These are phyloP conservation scores for Nipponacmea schrenckii DNA, from an alignment of 2,888 invertebrate species.

Conservation along the genomic window DNA sequence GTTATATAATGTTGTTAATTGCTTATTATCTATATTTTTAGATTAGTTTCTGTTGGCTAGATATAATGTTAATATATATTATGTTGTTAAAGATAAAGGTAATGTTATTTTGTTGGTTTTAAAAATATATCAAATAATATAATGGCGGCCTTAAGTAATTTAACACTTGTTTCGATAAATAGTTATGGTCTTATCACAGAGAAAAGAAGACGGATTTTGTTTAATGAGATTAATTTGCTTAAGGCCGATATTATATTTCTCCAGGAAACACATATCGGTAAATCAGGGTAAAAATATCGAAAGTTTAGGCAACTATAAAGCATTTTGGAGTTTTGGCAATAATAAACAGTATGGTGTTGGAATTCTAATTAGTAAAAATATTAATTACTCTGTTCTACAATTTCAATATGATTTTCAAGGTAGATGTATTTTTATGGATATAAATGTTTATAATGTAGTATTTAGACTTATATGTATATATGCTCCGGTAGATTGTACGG, in stretches of 20 bases:
- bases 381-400: background rate
- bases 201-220: background rate
- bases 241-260: background rate
- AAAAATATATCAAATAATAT: no score
- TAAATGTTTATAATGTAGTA: background rate
- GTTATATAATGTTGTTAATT: no score
- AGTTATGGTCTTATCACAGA: background rate
- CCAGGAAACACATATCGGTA: conserved; percentile 14
- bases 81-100: no score
- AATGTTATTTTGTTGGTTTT: no score
- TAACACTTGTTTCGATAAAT: background rate
- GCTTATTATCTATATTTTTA: no score
- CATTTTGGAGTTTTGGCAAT: conserved; percentile 10
- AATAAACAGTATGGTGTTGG: conserved; percentile 6
- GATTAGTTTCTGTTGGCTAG: no score
- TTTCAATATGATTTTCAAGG: conserved; percentile 8
- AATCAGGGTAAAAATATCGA: background rate
- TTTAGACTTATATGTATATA: conserved; percentile 8
- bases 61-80: no score
- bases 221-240: no score
- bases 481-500: background rate
- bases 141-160: background rate
- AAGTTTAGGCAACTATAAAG: background rate
- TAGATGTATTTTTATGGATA: conserved; percentile 3
- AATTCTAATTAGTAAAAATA: background rate